Evolutionary conservation across 2,888 invertebrate species (phyloP), one percentile per base, ranked within the genome.

Genomic region (Hypomecis atomaria): DNA sequence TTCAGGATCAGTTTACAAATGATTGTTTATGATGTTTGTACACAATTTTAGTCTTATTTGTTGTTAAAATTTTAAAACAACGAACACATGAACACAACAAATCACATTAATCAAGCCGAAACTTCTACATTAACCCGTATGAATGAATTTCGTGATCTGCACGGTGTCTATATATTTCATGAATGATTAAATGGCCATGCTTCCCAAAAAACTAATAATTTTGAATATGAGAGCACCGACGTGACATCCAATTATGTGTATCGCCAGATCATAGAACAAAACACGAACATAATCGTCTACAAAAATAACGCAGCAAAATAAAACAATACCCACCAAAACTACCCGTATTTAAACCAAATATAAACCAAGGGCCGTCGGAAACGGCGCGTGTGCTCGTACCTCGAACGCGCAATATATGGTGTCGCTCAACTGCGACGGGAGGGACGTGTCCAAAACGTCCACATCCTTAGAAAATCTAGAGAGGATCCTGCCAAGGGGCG

Each of bases 391-490:
- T 63, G 64, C 65, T 74, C 75, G 94, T 96, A 96, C 96, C 96
- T 96, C 95, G 85, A 94, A 95, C 75, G 94, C 85, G 91, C 96
- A 96, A 94, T 94, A 95, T 85, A 94, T 89, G 87, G 94, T 94
- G 93, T 95, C 95, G 76, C 94, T 90, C 85, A 94, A 90, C 90
- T 95, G 93, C 88, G 92, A 93, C 68, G 96, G 95, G 74, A 96
- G 93, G 78, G 93, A 93, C 78, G 94, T 94, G 88, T 96, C 96
- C 93, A 96, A 85, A 73, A 95, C 93, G 85, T 96, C 96, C 76
- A 96, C 90, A 88, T 96, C 96, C 94, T 96, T 95, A 85, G 95
- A 94, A 90, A 96, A 96, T 85, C 96, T 94, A 90, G 95, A 83
- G 65, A 97, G 91, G 76, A 97, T 94, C 74, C 97, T 93, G 84